phyloP scores from a whole-genome alignment of 2,888 invertebrate genomes.

The Drosophila glabriapex region DNA sequence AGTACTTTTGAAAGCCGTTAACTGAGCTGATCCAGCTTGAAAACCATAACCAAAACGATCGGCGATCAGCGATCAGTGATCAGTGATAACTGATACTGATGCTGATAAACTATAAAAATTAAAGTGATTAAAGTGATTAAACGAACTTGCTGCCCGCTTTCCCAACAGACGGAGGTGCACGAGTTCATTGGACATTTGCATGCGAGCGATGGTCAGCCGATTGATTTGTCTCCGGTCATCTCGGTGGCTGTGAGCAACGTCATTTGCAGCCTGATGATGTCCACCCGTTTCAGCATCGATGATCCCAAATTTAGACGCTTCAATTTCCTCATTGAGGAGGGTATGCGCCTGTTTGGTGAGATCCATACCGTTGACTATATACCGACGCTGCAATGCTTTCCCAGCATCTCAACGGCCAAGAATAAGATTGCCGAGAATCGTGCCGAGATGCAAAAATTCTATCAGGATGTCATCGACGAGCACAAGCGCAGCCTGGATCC shows the following conservation, averaged over 20 bases:
- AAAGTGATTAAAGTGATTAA: not conserved
- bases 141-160: not conserved
- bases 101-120: not conserved
- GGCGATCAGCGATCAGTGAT: not conserved
- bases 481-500: slow-evolving; percentile 92
- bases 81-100: not conserved
- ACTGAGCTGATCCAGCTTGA: not conserved
- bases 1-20: slow-evolving; percentile 68
- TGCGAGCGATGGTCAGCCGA: slow-evolving; percentile 88
- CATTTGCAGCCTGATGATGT: slow-evolving; percentile 96
- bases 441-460: slow-evolving; percentile 93
- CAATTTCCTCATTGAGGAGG: slow-evolving; percentile 95
- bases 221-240: slow-evolving; percentile 91
- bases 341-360: slow-evolving; percentile 94
- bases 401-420: slow-evolving; percentile 88
- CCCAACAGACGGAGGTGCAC: slow-evolving; percentile 90
- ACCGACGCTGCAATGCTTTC: slow-evolving; percentile 90
- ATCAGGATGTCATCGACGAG: slow-evolving; percentile 93
- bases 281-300: slow-evolving; percentile 92
- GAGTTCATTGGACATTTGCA: slow-evolving; percentile 89
- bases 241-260: slow-evolving; percentile 95
- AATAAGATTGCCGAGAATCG: slow-evolving; percentile 90
- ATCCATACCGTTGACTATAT: slow-evolving; percentile 93
- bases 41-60: not conserved
- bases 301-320: slow-evolving; percentile 92